Evolutionary conservation across 2,888 invertebrate species (phyloP).

Genomic region (Stratiomys singularior): DNA sequence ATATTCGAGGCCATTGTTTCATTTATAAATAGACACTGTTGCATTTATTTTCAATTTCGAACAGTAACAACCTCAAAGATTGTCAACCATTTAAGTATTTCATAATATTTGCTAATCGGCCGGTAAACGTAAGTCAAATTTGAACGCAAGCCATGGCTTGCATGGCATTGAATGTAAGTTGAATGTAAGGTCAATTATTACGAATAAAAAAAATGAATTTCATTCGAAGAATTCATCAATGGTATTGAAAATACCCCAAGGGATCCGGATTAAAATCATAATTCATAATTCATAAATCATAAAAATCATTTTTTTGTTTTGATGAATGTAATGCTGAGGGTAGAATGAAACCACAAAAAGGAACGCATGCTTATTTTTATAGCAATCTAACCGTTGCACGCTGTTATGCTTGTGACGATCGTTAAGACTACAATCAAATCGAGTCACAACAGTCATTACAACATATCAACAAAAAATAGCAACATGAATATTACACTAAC

Average conservation of each 20-base stretch:
- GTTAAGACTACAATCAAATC: neutral
- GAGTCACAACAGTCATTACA: neutral
- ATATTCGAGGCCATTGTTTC: neutral
- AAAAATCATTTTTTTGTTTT: neutral
- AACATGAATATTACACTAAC: no score
- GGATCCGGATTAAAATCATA: neutral
- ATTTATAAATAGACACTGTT: neutral
- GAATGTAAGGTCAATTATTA: conserved; percentile 15
- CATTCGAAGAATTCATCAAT: neutral
- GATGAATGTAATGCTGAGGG: neutral
- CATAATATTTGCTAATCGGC: neutral
- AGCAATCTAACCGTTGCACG: neutral
- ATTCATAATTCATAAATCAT: no score
- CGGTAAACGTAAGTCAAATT: neutral
- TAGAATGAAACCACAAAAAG: neutral
- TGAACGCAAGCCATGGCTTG: neutral
- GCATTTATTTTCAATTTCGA: neutral
- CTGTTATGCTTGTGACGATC: neutral
- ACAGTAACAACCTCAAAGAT: neutral
- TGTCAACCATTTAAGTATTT: neutral
- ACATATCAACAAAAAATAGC: neutral
- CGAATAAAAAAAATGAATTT: neutral
- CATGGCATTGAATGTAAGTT: neutral
- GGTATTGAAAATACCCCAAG: neutral
- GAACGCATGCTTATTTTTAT: neutral